Base-by-base conservation (phyloP, 1,140 invertebrate genomes). In the Plodia interpunctella region DNA sequence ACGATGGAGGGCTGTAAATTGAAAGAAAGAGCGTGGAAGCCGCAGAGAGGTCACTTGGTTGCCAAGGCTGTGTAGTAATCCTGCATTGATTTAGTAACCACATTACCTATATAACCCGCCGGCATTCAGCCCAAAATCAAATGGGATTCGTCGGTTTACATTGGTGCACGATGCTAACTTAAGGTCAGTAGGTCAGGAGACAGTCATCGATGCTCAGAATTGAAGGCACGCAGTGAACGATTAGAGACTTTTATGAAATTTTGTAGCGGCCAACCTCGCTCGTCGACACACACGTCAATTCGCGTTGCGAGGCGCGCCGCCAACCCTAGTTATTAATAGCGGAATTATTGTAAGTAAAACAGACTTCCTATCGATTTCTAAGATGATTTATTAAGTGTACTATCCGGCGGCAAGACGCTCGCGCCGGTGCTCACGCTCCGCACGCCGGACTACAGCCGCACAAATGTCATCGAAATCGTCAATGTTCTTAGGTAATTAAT, bases 281-380 rank as follows among this genome's bases (percentile, higher is more conserved):
- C 63, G 44, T 59, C 55, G 17, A 53, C 51, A 25, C 49, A 13
- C 51, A 53, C 10, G 51, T 53, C 21, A 25, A 53, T 18, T 55
- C 32, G 62, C 53, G 63, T 49, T 49, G 60, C 63, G 61, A 60
- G 49, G 60, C 65, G 70, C 65, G 65, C 64, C 65, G 71, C 63
- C 51, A 62, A 65, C 69, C 66, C 70, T 84, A 83, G 81, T 76
- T 83, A 72, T 73, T 86, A 81, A 84, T 88, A 88, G 81, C 72
- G 62, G 71, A 85, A 80, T 83, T 87, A 83, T 75, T 72, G 55
- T 88, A 87, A 83, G 80, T 78, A 74, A 83, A 83, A 84, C 76
- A 81, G 82, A 86, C 80, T 85, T 85, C 86, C 83, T 85, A 81
- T 85, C 80, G 81, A 80, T 86, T 81, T 77, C 80, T 83, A 82